Percentiles rank a stretch among this genome's conserved stretches.
Evolutionary conservation across 2,888 invertebrate genomes (phyloP).

Genomic region (Metacarcinus magister): DNA sequence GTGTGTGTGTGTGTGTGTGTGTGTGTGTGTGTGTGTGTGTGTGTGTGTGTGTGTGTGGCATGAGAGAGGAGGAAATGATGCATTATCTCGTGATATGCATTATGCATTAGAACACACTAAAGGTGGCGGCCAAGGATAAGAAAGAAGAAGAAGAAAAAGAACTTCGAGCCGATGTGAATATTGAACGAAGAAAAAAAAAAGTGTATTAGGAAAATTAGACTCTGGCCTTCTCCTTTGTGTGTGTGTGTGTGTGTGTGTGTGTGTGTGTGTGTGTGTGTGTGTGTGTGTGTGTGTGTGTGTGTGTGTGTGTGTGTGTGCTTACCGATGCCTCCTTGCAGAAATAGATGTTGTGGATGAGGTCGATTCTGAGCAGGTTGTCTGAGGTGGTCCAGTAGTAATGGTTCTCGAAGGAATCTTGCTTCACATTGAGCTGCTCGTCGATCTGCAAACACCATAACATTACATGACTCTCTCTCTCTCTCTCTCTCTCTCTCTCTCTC

Average conservation of each 20-base stretch:
- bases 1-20: no score
- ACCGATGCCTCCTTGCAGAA: not conserved
- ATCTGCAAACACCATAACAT: not conserved
- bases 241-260: no score
- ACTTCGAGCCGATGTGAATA: not conserved
- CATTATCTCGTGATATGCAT: not conserved
- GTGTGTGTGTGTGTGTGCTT: not conserved
- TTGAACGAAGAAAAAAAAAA: not conserved
- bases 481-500: not conserved
- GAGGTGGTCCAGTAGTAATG: not conserved
- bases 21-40: no score
- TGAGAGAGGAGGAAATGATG: not conserved
- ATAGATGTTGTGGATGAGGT: not conserved
- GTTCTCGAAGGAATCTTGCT: not conserved
- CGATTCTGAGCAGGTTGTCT: not conserved
- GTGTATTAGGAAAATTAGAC: not conserved
- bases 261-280: slow-evolving; percentile 7
- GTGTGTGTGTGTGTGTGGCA: no score
- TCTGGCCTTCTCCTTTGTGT: not conserved
- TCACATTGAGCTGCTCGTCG: not conserved
- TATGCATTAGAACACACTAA: not conserved
- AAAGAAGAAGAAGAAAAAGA: not conserved
- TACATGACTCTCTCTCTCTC: not conserved
- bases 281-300: slow-evolving; percentile 37
- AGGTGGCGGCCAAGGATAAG: no score